A percentile compares a stretch with the other conserved stretches of the same genome.
Conservation (phyloP, 2,888 invertebrate genomes). For the Torymus texanus region DNA sequence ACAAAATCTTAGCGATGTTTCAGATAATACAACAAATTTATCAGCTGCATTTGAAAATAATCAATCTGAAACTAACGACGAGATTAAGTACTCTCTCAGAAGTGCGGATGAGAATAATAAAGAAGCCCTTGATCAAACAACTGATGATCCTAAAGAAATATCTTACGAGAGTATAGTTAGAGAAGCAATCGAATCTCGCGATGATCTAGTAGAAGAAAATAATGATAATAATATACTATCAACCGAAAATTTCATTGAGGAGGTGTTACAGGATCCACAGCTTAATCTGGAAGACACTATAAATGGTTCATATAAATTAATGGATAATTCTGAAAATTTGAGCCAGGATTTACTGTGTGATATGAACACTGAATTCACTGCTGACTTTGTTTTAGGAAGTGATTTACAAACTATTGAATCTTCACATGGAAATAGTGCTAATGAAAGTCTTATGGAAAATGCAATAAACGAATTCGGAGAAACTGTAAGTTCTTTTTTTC, state of each 20-base stretch:
- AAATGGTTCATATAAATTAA: slow-evolving; percentile 1
- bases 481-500: not conserved
- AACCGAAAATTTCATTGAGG: not conserved
- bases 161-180: not conserved
- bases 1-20: not conserved
- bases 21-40: not conserved
- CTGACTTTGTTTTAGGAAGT: not conserved
- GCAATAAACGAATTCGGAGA: not conserved
- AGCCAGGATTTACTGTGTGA: too few species aligned
- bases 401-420: not conserved
- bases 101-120: not conserved
- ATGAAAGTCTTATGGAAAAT: too few species aligned
- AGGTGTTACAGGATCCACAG: not conserved
- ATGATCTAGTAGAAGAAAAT: slow-evolving; percentile 4
- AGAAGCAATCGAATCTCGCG: not conserved
- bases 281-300: too few species aligned
- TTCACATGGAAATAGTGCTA: too few species aligned
- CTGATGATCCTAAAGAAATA: not conserved
- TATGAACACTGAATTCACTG: not conserved
- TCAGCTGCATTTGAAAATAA: not conserved
- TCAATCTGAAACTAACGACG: too few species aligned
- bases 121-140: not conserved
- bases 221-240: not conserved
- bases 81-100: not conserved
- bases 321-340: not conserved